Percentiles rank a stretch among this genome's conserved stretches.
Conservation (phyloP, 2,888 invertebrate genomes). For the Cacoxenus indagator region DNA sequence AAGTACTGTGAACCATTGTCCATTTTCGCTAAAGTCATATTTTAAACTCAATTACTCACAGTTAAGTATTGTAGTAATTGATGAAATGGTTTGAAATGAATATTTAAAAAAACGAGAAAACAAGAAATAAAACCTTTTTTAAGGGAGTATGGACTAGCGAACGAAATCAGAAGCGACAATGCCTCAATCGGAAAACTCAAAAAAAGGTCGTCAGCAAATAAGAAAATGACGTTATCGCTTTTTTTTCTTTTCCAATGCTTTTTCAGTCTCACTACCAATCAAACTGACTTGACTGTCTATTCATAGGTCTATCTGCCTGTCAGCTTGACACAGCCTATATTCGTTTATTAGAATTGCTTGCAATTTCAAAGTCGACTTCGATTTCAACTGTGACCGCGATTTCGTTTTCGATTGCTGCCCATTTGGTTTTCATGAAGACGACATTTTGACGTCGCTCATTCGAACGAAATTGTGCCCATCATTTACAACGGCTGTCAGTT, state of each 20-base stretch:
- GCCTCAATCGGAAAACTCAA: neutral
- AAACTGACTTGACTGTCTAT: no score
- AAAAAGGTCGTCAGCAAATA: neutral
- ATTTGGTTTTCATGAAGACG: neutral
- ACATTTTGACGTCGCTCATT: no score
- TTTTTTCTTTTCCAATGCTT: neutral
- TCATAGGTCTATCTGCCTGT: no score
- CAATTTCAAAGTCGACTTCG: neutral
- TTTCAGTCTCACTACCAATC: neutral
- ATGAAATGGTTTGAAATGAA: neutral
- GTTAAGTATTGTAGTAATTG: slow-evolving; percentile 47
- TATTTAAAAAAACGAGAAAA: neutral
- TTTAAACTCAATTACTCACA: slow-evolving; percentile 62
- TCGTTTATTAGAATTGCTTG: neutral
- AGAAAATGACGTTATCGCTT: neutral
- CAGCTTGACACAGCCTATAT: no score
- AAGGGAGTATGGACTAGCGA: neutral
- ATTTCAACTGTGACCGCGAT: neutral
- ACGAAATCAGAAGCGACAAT: neutral
- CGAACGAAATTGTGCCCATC: no score
- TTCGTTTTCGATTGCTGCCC: neutral
- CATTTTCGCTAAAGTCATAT: slow-evolving; percentile 52
- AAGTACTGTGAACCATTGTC: neutral
- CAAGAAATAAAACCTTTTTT: neutral
- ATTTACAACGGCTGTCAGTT: no score